Evolutionary conservation across 2,797 vertebrate species (phyloP), one percentile per base, ranked within the genome.

Genomic region (Cynodonichthys magdalenae): DNA sequence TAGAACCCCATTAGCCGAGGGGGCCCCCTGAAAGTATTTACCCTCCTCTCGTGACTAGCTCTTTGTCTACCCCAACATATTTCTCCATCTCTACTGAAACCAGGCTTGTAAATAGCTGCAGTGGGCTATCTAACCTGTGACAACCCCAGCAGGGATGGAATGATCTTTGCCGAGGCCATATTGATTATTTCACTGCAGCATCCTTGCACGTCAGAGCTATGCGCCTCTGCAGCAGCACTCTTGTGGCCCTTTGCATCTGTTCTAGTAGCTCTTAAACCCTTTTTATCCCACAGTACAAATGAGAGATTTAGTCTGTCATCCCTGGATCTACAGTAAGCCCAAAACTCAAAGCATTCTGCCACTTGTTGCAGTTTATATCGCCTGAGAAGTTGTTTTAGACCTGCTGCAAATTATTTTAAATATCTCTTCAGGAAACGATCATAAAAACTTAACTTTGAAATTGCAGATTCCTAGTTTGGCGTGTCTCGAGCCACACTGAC

Each of bases 201-300:
- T 7, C 42, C 39, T 24, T 4, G 29, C 54, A 28, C 15, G 57
- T 69, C 18, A 39, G 20, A 56, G 7, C 20, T 15, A 14, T 20
- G n/a, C 14, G 42, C 34, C 15, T 27, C 31, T 2, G 63, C 59
- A 52, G 66, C 53, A 65, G 48, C 69, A 41, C 51, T 59, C 48
- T 63, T 53, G 18, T 17, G 53, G 54, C 63, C 28, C 48, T 74
- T 75, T 79, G 80, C 68, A 77, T 82, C 55, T 70, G 68, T 45
- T 74, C 71, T 68, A 71, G 57, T 55, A 77, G 69, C 79, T 73
- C 48, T 74, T 77, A 81, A 83, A 81, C 52, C 73, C 56, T 63
- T 78, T 80, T 79, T 47, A 84, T 82, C 83, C 84, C 58, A 24
- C 60, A 55, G 76, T 66, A 84, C 78, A 85, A 87, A 83, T 51